Percentiles rank a stretch among this genome's conserved stretches.
phyloP scores from a whole-genome alignment of 2,797 vertebrate genomes.

The Takifugu rubripes region DNA sequence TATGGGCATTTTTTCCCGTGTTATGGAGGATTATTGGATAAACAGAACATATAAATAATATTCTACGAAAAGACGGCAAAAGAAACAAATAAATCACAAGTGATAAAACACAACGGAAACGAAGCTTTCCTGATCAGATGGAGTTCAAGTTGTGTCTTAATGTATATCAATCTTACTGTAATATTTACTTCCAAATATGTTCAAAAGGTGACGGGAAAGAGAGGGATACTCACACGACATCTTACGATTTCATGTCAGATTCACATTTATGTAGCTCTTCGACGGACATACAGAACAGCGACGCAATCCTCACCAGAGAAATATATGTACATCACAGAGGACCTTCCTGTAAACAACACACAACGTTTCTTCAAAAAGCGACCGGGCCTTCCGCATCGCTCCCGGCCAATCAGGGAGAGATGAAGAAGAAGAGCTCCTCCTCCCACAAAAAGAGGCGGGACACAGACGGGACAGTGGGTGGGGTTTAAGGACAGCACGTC shows the following conservation, averaged over 20 bases:
- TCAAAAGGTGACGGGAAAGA: conserved; percentile 64
- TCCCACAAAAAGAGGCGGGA: conserved; percentile 71
- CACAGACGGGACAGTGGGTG: conserved; percentile 29
- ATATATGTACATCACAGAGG: conserved; percentile 86
- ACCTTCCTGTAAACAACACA: conserved; percentile 84
- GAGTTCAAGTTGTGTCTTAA: conserved; percentile 56
- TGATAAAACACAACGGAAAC: conserved; percentile 56
- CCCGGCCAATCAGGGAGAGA: conserved; percentile 61
- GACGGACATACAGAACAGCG: conserved; percentile 84
- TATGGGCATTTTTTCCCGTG: background rate
- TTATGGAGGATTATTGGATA: conserved; percentile 56
- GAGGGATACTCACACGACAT: conserved; percentile 72
- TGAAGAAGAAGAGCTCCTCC: conserved; percentile 66
- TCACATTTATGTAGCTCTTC: conserved; percentile 79
- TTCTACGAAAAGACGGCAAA: conserved; percentile 79
- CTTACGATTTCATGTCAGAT: conserved; percentile 74
- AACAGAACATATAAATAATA: conserved; percentile 72
- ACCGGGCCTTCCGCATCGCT: conserved; percentile 32
- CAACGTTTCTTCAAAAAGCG: conserved; percentile 69
- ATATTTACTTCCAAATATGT: conserved; percentile 69
- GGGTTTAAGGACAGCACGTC: conserved; percentile 78
- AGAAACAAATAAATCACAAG: conserved; percentile 64
- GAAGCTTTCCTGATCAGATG: conserved; percentile 56
- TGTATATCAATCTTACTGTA: conserved; percentile 66
- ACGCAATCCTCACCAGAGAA: conserved; percentile 76